Percentiles rank a stretch among this genome's conserved stretches.
phyloP scores from a whole-genome alignment of 2,113 vertebrate genomes.

The Aix galericulata region DNA sequence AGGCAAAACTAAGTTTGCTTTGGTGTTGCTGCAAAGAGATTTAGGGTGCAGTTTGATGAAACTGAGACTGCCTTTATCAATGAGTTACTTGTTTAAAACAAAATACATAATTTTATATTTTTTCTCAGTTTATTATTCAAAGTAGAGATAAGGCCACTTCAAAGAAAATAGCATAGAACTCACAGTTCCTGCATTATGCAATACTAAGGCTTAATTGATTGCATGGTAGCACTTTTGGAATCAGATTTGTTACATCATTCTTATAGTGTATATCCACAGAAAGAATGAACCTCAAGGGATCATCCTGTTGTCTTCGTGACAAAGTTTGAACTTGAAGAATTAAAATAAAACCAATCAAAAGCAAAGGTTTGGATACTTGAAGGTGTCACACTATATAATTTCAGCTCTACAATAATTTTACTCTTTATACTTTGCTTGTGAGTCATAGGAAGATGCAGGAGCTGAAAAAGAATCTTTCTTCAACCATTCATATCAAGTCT shows the following conservation, averaged over 20 bases:
- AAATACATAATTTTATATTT: background rate
- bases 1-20: background rate
- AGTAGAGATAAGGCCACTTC: background rate
- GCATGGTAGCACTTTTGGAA: background rate
- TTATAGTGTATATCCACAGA: background rate
- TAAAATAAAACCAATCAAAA: background rate
- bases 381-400: background rate
- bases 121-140: background rate
- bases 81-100: background rate
- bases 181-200: background rate
- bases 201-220: background rate
- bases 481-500: background rate
- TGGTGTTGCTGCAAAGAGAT: background rate
- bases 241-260: background rate
- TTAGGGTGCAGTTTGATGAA: background rate
- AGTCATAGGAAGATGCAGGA: background rate
- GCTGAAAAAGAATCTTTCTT: background rate
- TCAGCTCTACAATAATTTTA: background rate
- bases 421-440: accelerated
- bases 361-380: background rate
- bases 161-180: background rate
- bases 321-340: background rate
- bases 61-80: background rate
- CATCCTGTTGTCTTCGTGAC: background rate
- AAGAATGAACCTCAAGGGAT: background rate